These are phyloP conservation scores for Alosa alosa DNA, from an alignment of 2,113 vertebrate species.

Conservation along the genomic window DNA sequence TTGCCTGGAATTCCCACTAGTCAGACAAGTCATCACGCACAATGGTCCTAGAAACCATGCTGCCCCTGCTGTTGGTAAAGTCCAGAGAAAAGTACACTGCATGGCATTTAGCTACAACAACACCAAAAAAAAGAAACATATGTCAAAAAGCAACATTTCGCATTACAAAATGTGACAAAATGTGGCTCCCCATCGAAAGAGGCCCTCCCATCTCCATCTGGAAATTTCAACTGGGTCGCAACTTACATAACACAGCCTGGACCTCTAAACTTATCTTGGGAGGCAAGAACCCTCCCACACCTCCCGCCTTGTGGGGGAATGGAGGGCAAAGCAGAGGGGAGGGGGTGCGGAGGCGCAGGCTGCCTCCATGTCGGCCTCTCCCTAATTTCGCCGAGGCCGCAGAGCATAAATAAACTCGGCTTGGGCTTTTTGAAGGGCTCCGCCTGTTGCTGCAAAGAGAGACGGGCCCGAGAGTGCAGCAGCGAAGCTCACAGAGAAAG, in stretches of 20 bases:
- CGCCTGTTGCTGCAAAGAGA: neutral
- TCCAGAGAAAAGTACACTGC: neutral
- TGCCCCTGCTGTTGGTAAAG: neutral
- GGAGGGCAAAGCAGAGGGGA: neutral
- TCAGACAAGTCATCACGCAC: neutral
- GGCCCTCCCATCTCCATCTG: conserved; percentile 11
- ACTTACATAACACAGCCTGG: neutral
- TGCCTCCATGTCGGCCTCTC: neutral
- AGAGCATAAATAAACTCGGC: conserved; percentile 12
- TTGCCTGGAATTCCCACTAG: neutral
- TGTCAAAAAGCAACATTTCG: neutral
- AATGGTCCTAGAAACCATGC: neutral
- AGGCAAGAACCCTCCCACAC: neutral
- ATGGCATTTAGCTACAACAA: neutral
- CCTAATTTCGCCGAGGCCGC: conserved; percentile 12
- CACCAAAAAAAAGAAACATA: neutral
- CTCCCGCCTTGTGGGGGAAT: neutral
- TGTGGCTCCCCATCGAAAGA: neutral
- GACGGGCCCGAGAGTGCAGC: neutral
- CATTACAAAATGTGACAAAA: neutral
- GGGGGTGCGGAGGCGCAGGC: neutral
- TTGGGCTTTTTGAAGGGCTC: neutral
- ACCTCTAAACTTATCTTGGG: neutral
- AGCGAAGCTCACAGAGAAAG: neutral
- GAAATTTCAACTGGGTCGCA: conserved; percentile 7